Base-by-base conservation (phyloP, 1,140 invertebrate species). In the Holotrichia oblita region DNA sequence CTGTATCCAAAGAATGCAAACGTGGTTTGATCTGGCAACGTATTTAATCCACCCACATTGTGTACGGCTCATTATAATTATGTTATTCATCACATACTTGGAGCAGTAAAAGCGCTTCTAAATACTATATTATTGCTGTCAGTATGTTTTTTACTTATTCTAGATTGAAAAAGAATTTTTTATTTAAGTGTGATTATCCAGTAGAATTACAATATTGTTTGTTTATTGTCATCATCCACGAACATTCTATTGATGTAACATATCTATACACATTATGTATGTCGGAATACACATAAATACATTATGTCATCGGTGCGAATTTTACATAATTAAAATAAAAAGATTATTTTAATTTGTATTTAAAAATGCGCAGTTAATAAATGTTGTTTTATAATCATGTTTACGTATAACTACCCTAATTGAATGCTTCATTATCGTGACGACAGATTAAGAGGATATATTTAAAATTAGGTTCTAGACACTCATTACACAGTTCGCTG, bases 21-120 rank as follows among this genome's bases (percentile, higher is more conserved):
- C 48, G 48, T 17, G 48, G 2, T 17, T 55, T 14, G n/a, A 55
- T 55, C 48, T 55, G 48, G 48, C 48, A 55, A 55, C 48, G 14
- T 55, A 55, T 55, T 55, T 55, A 17, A 55, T 55, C 48, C n/a
- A 17, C 14, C 48, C 48, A 55, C 48, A 55, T 55, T n/a, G 14
- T 55, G 4, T 34, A 34, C 48, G 48, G 3, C 7, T 17, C 48
- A 55, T 55, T 55, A 3, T 14, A 55, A 55, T n/a, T 55, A 14
- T 6, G 14, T 55, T n/a, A n/a, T n/a, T 17, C 48, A 55, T n/a
- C 48, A 17, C 6, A 17, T 55, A 17, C 12, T 55, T 55, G 48
- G 48, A n/a, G 14, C 48, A 55, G 14, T 17, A 55, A 55, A 55
- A 6, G 48, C n/a, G 17, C n/a, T 17, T 55, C 48, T 55, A n/a